Percentiles rank a stretch among this genome's conserved stretches.
phyloP scores from a whole-genome alignment of 2,113 vertebrate genomes.

The Lycaon pictus region DNA sequence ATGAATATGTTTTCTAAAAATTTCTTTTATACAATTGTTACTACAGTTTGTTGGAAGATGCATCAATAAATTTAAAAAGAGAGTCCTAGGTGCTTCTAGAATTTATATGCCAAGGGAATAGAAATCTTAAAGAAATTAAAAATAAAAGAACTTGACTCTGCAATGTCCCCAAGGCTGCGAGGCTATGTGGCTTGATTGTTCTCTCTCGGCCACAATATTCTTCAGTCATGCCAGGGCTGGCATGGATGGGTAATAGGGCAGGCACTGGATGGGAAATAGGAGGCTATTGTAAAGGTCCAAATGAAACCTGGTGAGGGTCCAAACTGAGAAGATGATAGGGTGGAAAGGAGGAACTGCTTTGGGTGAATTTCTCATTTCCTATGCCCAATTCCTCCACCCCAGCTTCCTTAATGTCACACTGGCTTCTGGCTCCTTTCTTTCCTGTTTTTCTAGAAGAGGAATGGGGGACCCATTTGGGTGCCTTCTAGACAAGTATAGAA shows the following conservation, averaged over 20 bases:
- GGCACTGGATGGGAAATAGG: not conserved
- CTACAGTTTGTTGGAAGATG: not conserved
- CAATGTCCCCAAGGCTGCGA: no score
- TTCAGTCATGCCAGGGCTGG: not conserved
- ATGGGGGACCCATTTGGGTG: not conserved
- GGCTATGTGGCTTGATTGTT: not conserved
- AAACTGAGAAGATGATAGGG: not conserved
- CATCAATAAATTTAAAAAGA: not conserved
- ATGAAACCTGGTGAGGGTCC: rapidly evolving
- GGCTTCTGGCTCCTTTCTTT: not conserved
- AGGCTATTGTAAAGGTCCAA: no score
- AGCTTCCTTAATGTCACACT: rapidly evolving
- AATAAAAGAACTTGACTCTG: not conserved
- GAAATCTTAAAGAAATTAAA: not conserved
- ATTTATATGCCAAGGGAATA: not conserved
- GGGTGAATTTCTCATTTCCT: not conserved
- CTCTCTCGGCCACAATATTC: not conserved
- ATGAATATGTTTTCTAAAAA: not conserved
- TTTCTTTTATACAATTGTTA: not conserved
- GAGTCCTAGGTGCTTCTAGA: not conserved
- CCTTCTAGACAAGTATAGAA: not conserved
- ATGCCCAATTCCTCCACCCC: not conserved
- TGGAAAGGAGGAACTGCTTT: rapidly evolving
- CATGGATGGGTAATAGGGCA: no score
- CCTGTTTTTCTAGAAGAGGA: not conserved